A percentile compares a stretch with the other conserved stretches of the same genome.
These are phyloP conservation scores for Pristionchus maxplancki DNA, from an alignment of 2,888 invertebrate species.

Conservation along the genomic window DNA sequence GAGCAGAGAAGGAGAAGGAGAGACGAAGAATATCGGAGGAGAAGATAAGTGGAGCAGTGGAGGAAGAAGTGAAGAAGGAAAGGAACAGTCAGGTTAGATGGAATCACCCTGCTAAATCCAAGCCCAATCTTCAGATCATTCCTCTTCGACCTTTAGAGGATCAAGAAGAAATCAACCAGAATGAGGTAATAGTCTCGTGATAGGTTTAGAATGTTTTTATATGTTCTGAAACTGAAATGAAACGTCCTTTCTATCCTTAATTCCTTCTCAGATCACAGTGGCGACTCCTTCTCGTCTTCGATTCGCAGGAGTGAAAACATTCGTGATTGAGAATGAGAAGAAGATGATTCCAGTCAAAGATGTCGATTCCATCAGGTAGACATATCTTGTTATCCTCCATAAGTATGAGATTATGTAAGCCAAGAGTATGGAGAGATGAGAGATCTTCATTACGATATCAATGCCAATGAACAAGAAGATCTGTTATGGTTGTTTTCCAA, in stretches of 20 bases:
- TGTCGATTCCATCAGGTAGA: conserved; percentile 12
- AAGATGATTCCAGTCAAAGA: conserved; percentile 37
- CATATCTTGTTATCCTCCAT: background rate
- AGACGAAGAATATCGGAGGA: background rate
- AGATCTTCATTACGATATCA: too few species aligned
- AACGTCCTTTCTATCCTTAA: background rate
- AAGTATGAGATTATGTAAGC: too few species aligned
- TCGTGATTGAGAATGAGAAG: conserved; percentile 16
- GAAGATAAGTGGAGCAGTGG: conserved; percentile 12
- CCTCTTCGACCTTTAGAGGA: background rate
- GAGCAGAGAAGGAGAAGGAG: conserved; percentile 13
- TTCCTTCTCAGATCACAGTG: background rate
- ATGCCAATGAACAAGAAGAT: background rate
- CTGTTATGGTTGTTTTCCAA: background rate
- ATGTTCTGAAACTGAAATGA: too few species aligned
- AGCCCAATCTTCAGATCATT: background rate
- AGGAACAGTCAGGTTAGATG: background rate
- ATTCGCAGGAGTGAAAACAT: conserved; percentile 36
- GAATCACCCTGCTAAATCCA: background rate
- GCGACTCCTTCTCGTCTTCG: background rate
- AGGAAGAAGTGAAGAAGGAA: conserved; percentile 5
- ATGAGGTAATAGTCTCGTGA: too few species aligned
- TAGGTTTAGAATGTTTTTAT: too few species aligned
- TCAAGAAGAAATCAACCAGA: conserved; percentile 13
- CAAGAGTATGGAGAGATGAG: too few species aligned